Base-by-base conservation (phyloP, 37 sponge, comb jelly and placozoan genomes). In the Tethya wilhelma region DNA sequence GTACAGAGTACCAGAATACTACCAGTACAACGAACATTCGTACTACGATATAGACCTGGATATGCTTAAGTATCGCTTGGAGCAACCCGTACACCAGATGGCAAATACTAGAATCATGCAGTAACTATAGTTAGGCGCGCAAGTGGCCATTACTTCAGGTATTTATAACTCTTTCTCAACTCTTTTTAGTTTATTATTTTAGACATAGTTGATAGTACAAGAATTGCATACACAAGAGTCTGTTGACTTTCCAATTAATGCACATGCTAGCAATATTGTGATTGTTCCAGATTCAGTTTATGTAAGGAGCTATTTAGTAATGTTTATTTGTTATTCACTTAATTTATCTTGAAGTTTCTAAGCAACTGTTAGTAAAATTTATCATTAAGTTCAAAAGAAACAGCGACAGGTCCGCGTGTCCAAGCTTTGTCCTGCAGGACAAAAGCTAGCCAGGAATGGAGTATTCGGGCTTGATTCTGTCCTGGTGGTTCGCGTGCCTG, bases 1-100 rank as follows among this genome's bases (percentile, higher is more conserved):
- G 2, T 91, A 91, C 82, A 81, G 82, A 59, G 87, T 86, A 22
- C 82, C 60, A 44, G 91, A 91, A 44, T 86, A 86, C 34, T 86
- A 69, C 46, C 11, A 44, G 17, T 91, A 91, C 56, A 81, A 86
- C 32, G 64, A 72, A 25, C n/a, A 62, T 55, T 91, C 91, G 8
- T 91, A 77, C 56, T 91, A 86, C 64, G 91, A 91, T 64, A 71
- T 91, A 45, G 87, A 91, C 1, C 37, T 38, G 44, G 74, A 74
- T 0, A 68, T 91, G 78, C 28, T 55, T 5, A 65, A 69, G 57
- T 70, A 86, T 38, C 36, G 91, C 30, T 71, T 82, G 42, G 67
- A 81, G 53, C 91, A 91, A 66, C 91, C 91, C 5, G 32, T 37
- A n/a, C n/a, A n/a, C n/a, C n/a, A n/a, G n/a, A n/a, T n/a, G n/a